These are phyloP conservation scores for Crax fasciolata DNA, from an alignment of 2,797 vertebrate species.

Conservation along the genomic window DNA sequence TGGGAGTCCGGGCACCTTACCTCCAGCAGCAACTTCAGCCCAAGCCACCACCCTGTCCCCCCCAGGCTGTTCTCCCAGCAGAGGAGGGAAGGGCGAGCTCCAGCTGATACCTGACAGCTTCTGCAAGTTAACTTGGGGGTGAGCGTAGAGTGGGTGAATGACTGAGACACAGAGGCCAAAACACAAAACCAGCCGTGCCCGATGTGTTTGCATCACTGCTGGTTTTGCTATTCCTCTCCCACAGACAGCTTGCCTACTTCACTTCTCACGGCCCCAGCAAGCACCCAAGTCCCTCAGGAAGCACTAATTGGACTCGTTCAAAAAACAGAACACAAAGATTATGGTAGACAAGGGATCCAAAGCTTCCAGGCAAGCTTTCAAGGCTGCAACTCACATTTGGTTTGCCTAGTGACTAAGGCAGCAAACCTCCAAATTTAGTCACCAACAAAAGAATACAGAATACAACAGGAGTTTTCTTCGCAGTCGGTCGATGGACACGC, in stretches of 20 bases:
- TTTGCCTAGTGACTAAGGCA: constrained; percentile 19
- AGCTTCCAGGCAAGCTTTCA: constrained; percentile 39
- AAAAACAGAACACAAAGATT: neutral
- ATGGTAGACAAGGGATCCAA: neutral
- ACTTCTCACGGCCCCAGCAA: neutral
- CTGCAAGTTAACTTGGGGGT: neutral
- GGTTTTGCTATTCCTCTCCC: neutral
- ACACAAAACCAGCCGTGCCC: rapidly evolving
- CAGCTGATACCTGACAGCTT: neutral
- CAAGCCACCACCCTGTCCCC: neutral
- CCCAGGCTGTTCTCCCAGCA: neutral
- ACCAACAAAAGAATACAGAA: neutral
- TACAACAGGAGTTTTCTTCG: neutral
- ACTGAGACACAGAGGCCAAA: neutral
- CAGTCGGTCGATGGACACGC: neutral
- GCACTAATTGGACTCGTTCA: neutral
- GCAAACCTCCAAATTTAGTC: constrained; percentile 37
- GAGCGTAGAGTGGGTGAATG: rapidly evolving
- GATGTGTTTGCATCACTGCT: rapidly evolving
- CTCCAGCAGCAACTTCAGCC: neutral
- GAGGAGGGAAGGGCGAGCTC: neutral
- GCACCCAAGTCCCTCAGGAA: neutral
- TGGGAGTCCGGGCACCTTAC: neutral
- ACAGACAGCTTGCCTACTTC: neutral
- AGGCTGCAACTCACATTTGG: neutral